Base-by-base conservation (phyloP, 2,113 vertebrate genomes). In the Salminus brasiliensis region DNA sequence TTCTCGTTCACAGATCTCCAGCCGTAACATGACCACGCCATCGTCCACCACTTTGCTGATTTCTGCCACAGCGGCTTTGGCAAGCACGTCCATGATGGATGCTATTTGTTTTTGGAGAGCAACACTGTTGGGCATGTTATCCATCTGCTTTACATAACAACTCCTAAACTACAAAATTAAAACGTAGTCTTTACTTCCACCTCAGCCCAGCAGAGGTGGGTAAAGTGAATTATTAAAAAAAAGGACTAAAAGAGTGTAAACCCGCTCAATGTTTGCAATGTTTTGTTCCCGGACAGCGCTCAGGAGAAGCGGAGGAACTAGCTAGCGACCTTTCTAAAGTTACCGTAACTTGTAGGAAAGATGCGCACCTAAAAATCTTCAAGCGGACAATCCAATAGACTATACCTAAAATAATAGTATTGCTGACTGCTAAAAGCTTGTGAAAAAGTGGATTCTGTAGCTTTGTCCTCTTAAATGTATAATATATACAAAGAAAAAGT, bases 11-110 rank as follows among this genome's bases (percentile, higher is more conserved):
- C 78, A 83, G 43, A 85, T 81, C 75, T 87, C 83, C 21, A 87
- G 55, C 11, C 74, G 78, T 9, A 87, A 47, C 65, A 85, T 74
- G 1, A 67, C 63, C 34, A 83, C 80, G 63, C 85, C 84, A 15
- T 85, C 83, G 12, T 85, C 83, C 63, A 87, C 83, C 45, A 85
- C 71, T 70, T 80, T 81, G 29, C 83, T 83, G 21, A 87, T 87
- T 45, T 87, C 85, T n/a, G 78, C 78, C 43, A 83, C 78, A 52
- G 85, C 85, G 5, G 85, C 85, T 59, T 85, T 85, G 21, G 85
- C 75, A 12, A 87, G 75, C 29, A 81, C 78, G 73, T 87, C 85
- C 76, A 87, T 85, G 55, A 87, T 70, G 25, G 83, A 79, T 0
- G 81, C 83, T 13, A 87, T 83, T 41, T 87, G 81, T 25, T 82